These are phyloP conservation scores for Papilio demoleus DNA, from an alignment of 2,888 invertebrate species.

Conservation along the genomic window DNA sequence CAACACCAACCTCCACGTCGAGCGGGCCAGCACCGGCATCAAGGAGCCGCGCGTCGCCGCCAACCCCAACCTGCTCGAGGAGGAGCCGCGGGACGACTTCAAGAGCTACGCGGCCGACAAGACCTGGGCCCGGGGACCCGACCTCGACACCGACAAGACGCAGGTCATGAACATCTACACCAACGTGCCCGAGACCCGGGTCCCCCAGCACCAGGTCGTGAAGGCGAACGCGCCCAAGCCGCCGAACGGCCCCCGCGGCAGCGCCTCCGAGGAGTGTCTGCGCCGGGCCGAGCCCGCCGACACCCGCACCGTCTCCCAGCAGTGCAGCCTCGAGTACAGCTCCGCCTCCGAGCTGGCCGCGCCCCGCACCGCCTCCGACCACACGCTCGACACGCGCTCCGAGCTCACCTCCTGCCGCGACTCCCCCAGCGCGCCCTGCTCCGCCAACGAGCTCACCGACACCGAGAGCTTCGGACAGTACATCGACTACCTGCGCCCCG, in stretches of 20 bases:
- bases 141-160: constrained; percentile 64
- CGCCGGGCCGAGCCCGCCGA: constrained; percentile 70
- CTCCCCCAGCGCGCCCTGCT: constrained; percentile 77
- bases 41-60: constrained; percentile 81
- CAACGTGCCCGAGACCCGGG: constrained; percentile 85
- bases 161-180: constrained; percentile 85
- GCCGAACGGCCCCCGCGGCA: constrained; percentile 68
- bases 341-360: constrained; percentile 83
- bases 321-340: constrained; percentile 88
- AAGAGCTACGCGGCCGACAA: constrained; percentile 73
- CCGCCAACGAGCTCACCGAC: constrained; percentile 79
- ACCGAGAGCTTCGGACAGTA: constrained; percentile 81
- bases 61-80: constrained; percentile 86
- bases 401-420: constrained; percentile 78
- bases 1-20: constrained; percentile 91
- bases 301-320: constrained; percentile 87
- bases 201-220: constrained; percentile 84
- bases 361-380: constrained; percentile 80
- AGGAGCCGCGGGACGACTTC: constrained; percentile 84
- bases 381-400: constrained; percentile 78
- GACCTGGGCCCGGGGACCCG: constrained; percentile 70
- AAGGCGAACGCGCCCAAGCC: constrained; percentile 67
- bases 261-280: constrained; percentile 76
- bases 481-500: constrained; percentile 74
- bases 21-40: constrained; percentile 80